Percentiles rank a stretch among this genome's conserved stretches.
phyloP scores from a whole-genome alignment of 1,140 invertebrate species.

The Teleogryllus occipitalis region DNA sequence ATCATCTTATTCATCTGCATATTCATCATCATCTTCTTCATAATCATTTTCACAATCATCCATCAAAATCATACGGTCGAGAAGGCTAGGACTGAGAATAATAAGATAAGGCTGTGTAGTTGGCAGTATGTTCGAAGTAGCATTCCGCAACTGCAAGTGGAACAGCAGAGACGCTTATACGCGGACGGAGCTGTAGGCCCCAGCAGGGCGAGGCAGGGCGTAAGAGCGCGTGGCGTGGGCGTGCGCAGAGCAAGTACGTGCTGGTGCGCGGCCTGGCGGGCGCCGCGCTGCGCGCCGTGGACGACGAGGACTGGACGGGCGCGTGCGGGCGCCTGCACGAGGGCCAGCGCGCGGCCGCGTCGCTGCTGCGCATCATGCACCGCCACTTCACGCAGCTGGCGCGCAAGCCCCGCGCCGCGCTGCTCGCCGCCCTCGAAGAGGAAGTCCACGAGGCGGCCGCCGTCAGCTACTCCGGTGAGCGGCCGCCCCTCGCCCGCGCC shows the following conservation, averaged over 20 bases:
- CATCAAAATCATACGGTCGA: too few species aligned
- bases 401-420: slow-evolving; percentile 41
- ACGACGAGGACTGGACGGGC: slow-evolving; percentile 33
- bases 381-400: slow-evolving; percentile 39
- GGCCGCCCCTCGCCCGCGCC: not conserved
- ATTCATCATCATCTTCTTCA: too few species aligned
- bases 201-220: too few species aligned
- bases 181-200: too few species aligned
- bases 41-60: too few species aligned
- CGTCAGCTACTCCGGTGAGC: slow-evolving; percentile 11
- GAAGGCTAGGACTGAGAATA: too few species aligned
- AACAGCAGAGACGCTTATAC: too few species aligned
- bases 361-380: slow-evolving; percentile 33
- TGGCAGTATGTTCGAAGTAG: too few species aligned
- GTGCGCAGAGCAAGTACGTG: slow-evolving; percentile 47
- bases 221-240: not conserved
- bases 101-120: too few species aligned
- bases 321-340: slow-evolving; percentile 27
- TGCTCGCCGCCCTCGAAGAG: slow-evolving; percentile 34
- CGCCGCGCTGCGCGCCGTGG: slow-evolving; percentile 35
- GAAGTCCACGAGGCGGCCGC: slow-evolving; percentile 30
- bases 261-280: slow-evolving; percentile 49
- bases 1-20: too few species aligned
- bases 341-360: slow-evolving; percentile 17
- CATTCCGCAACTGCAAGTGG: too few species aligned